Conservation (phyloP, 2,888 invertebrate genomes). For the Synanthedon vespiformis region DNA sequence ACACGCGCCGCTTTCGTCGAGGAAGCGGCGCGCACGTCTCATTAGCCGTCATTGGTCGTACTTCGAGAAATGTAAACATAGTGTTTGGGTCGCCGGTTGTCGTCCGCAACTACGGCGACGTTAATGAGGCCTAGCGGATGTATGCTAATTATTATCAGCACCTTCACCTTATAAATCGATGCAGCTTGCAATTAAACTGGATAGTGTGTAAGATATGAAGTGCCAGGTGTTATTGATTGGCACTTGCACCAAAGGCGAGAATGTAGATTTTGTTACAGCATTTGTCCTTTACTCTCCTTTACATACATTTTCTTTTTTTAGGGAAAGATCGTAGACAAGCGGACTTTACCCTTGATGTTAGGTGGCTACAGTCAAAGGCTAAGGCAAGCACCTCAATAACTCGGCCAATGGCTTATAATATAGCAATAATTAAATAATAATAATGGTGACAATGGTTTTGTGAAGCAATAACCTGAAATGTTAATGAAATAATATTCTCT, state of each 20-base stretch:
- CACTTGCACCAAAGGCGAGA: background rate
- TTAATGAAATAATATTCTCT: no score
- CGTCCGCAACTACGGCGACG: slow-evolving; percentile 16
- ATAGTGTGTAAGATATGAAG: background rate
- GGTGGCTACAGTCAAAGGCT: no score
- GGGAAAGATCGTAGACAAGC: no score
- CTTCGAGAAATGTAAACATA: slow-evolving; percentile 23
- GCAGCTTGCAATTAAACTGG: background rate
- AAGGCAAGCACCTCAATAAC: no score
- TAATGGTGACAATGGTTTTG: no score
- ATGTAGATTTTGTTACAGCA: no score
- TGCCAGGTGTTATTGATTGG: background rate
- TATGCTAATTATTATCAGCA: background rate
- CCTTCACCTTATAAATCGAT: background rate
- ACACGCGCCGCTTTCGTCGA: slow-evolving; percentile 26
- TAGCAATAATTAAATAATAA: no score
- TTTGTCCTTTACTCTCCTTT: no score
- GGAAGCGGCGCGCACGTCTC: slow-evolving; percentile 19
- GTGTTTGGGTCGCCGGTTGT: slow-evolving; percentile 14
- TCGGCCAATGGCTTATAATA: no score
- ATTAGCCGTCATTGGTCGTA: slow-evolving; percentile 19
- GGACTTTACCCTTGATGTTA: no score
- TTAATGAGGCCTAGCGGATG: slow-evolving; percentile 8
- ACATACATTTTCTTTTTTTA: no score
- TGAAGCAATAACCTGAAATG: no score